Conservation (phyloP, 2,888 invertebrate genomes). For the Pediacus dermestoides region DNA sequence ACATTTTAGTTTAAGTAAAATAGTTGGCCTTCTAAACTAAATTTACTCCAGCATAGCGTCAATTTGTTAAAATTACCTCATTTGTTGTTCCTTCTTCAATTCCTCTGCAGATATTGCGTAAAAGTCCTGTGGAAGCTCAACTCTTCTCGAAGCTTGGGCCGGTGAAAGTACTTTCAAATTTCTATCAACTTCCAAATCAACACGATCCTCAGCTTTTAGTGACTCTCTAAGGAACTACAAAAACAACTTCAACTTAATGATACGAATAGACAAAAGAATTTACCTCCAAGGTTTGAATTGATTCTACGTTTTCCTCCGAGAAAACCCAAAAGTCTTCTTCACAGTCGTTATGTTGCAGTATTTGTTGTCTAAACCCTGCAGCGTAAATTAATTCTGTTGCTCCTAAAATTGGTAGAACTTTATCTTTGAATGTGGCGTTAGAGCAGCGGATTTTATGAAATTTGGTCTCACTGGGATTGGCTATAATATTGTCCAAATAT, state of each 20-base stretch:
- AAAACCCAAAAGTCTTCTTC: conserved; percentile 69
- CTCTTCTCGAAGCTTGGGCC: conserved; percentile 64
- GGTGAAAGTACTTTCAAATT: conserved; percentile 81
- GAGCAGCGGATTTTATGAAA: conserved; percentile 84
- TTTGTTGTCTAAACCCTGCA: conserved; percentile 72
- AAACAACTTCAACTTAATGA: not conserved
- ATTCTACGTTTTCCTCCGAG: conserved; percentile 56
- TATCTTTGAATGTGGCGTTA: conserved; percentile 76
- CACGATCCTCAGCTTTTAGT: conserved; percentile 72
- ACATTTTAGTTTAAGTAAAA: too few species aligned
- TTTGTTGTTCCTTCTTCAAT: conserved; percentile 74
- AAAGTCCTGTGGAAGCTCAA: conserved; percentile 79
- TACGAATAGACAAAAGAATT: conserved; percentile 21
- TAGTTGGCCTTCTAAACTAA: too few species aligned
- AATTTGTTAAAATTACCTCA: too few species aligned
- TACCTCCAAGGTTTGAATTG: conserved; percentile 57
- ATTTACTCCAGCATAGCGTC: too few species aligned
- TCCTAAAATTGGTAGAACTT: conserved; percentile 76
- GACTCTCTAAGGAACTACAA: conserved; percentile 70
- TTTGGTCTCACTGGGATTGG: conserved; percentile 82
- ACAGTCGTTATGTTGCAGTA: conserved; percentile 55
- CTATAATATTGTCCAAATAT: conserved; percentile 86
- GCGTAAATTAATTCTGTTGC: conserved; percentile 76
- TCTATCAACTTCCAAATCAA: conserved; percentile 80
- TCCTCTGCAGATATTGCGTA: conserved; percentile 80